Conservation (phyloP, 2,113 vertebrate genomes). For the Archilochus colubris region DNA sequence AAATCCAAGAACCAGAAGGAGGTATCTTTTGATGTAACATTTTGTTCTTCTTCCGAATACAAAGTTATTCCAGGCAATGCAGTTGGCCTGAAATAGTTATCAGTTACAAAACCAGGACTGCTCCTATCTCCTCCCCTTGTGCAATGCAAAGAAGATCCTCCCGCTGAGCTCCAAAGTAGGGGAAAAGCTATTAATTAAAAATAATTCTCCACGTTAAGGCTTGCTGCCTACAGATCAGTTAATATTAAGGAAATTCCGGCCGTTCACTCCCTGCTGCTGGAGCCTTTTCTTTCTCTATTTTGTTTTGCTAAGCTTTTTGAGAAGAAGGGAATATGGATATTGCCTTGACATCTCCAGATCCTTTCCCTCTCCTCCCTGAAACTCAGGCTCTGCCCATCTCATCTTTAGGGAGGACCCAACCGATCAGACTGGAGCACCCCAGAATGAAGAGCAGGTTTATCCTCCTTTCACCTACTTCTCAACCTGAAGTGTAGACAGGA, state of each 20-base stretch:
- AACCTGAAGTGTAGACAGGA: neutral
- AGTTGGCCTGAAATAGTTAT: slow-evolving; percentile 54
- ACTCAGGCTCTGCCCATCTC: neutral
- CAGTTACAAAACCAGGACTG: slow-evolving; percentile 54
- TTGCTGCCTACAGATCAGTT: slow-evolving; percentile 53
- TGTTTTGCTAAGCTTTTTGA: slow-evolving; percentile 49
- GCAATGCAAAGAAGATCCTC: slow-evolving; percentile 57
- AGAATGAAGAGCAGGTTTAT: neutral
- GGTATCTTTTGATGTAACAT: slow-evolving; percentile 62
- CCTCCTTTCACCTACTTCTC: neutral
- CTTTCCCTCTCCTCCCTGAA: neutral
- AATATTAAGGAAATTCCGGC: slow-evolving; percentile 58
- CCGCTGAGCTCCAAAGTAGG: slow-evolving; percentile 44
- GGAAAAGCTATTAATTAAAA: slow-evolving; percentile 60
- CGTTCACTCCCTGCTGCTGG: slow-evolving; percentile 43
- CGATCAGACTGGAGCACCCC: neutral
- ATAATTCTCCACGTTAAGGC: slow-evolving; percentile 51
- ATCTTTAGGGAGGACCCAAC: neutral
- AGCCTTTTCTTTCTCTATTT: slow-evolving; percentile 52
- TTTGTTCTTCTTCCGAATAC: slow-evolving; percentile 61
- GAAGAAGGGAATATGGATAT: neutral
- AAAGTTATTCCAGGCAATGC: slow-evolving; percentile 67
- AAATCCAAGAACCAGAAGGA: slow-evolving; percentile 47
- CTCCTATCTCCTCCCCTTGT: slow-evolving; percentile 27
- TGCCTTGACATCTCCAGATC: accelerated